Percentiles rank a stretch among this genome's conserved stretches.
Conservation (phyloP, 2,888 invertebrate species). For the Dolomedes plantarius region DNA sequence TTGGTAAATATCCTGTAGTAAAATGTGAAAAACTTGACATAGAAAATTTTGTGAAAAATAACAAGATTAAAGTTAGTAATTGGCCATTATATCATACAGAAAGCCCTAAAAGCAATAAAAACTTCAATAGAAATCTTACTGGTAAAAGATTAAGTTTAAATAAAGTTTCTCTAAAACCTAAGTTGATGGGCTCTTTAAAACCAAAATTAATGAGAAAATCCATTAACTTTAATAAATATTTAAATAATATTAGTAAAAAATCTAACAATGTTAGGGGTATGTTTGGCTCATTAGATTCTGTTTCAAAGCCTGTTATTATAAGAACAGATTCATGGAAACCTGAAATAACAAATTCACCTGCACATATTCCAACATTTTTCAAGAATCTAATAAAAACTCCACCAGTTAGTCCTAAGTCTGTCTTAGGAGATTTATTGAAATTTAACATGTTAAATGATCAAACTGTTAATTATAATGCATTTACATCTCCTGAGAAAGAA, state of each 20-base stretch:
- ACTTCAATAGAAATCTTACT: background rate
- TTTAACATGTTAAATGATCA: background rate
- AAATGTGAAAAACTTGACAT: slow-evolving; percentile 59
- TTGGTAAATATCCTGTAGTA: slow-evolving; percentile 54
- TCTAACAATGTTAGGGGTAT: slow-evolving; percentile 22
- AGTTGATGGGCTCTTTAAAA: slow-evolving; percentile 8
- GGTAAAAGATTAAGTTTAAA: slow-evolving; percentile 14
- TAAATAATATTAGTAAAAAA: slow-evolving; percentile 5
- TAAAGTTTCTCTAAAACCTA: slow-evolving; percentile 5
- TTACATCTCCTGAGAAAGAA: background rate
- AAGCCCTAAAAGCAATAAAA: slow-evolving; percentile 10
- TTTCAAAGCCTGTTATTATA: slow-evolving; percentile 8
- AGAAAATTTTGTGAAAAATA: slow-evolving; percentile 53
- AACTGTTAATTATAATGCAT: background rate
- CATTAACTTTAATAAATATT: slow-evolving; percentile 34
- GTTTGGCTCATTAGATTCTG: slow-evolving; percentile 22
- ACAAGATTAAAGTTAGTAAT: slow-evolving; percentile 53
- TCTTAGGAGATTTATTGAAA: background rate
- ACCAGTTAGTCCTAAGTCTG: background rate
- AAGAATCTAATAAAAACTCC: background rate
- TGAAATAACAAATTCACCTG: slow-evolving; percentile 6
- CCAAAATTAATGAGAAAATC: slow-evolving; percentile 31
- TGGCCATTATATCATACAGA: slow-evolving; percentile 40
- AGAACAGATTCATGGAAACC: slow-evolving; percentile 25
- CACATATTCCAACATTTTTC: background rate